Percentiles rank a stretch among this genome's conserved stretches.
Conservation (phyloP, 1,140 invertebrate genomes). For the Epicauta chinensis region DNA sequence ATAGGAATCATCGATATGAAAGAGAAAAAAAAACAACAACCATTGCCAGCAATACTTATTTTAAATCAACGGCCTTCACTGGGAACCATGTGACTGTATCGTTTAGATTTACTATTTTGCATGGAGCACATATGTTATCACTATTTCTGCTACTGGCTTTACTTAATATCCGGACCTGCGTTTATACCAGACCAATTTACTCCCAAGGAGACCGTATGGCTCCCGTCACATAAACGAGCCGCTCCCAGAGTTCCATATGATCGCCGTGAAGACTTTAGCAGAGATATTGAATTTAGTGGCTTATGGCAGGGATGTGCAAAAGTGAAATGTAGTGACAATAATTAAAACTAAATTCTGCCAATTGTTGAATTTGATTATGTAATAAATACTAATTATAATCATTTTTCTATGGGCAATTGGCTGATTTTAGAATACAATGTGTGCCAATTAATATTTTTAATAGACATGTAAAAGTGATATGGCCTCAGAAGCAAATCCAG, state of each 20-base stretch:
- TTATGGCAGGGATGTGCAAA: constrained; percentile 34
- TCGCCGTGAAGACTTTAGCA: constrained; percentile 27
- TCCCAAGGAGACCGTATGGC: constrained; percentile 3
- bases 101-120: constrained; percentile 42
- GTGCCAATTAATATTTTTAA: constrained; percentile 5
- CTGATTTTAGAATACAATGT: constrained; percentile 12
- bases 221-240: constrained; percentile 1
- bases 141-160: constrained; percentile 37
- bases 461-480: constrained; percentile 12
- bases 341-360: too few relatives aligned
- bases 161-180: constrained; percentile 6
- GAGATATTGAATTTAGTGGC: constrained; percentile 25
- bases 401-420: too few relatives aligned
- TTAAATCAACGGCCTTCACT: constrained; percentile 20
- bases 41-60: background rate
- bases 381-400: too few relatives aligned
- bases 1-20: background rate
- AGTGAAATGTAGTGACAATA: background rate
- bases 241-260: constrained; percentile 4
- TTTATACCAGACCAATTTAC: constrained; percentile 10
- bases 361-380: too few relatives aligned
- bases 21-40: background rate
- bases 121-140: constrained; percentile 36
- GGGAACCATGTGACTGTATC: constrained; percentile 43
- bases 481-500: constrained; percentile 8